phyloP scores from a whole-genome alignment of 2,797 vertebrate species.

The Linurgus olivaceus region DNA sequence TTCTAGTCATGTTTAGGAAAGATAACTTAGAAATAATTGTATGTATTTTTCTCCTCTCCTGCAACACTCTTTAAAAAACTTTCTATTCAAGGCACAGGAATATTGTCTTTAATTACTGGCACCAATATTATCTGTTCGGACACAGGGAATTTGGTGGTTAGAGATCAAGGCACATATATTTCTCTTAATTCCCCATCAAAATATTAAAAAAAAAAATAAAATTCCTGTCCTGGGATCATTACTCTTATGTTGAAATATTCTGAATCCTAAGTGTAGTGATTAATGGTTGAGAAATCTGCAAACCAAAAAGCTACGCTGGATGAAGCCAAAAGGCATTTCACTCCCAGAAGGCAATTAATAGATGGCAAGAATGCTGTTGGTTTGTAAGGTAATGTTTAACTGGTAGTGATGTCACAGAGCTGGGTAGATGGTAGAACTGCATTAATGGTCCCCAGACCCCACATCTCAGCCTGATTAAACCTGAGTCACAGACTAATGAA shows the following conservation, averaged over 20 bases:
- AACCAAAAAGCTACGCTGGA: not conserved
- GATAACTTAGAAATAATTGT: not conserved
- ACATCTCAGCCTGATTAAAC: conserved; percentile 55
- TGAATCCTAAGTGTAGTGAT: not conserved
- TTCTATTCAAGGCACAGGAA: not conserved
- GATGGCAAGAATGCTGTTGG: not conserved
- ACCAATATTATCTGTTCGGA: not conserved
- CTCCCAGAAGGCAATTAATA: not conserved
- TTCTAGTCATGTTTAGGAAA: not conserved
- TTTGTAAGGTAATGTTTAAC: conserved; percentile 26
- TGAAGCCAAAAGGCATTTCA: conserved; percentile 7
- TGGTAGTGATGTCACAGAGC: conserved; percentile 19
- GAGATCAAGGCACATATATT: not conserved
- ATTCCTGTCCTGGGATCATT: not conserved
- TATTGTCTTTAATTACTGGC: not conserved
- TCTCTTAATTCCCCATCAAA: not conserved
- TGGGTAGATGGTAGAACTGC: conserved; percentile 5
- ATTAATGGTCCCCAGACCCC: conserved; percentile 9
- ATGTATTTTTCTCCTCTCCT: not conserved
- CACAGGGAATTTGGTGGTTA: not conserved
- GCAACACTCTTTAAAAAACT: not conserved
- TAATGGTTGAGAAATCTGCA: not conserved
- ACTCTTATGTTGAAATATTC: not conserved
- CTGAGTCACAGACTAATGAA: conserved; percentile 43
- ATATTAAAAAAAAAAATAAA: not conserved